Evolutionary conservation across 1,140 invertebrate genomes (phyloP).

Genomic region (Laupala kohalensis): DNA sequence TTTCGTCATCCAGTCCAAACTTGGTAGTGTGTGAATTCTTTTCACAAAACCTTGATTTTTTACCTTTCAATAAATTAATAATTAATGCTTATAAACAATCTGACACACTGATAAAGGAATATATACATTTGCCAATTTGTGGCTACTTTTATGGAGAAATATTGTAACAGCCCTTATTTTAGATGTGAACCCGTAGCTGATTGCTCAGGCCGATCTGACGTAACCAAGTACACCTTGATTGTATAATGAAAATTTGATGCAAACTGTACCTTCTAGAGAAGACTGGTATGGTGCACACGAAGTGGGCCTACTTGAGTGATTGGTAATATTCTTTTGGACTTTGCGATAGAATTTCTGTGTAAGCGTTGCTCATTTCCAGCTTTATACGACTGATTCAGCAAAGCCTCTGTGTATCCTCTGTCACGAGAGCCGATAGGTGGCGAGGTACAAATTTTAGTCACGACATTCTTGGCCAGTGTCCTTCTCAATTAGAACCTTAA

Average conservation of each 20-base stretch:
- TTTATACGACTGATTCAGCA: conserved; percentile 5
- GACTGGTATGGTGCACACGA: conserved; percentile 13
- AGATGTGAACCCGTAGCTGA: conserved; percentile 7
- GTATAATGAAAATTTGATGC: conserved; percentile 1
- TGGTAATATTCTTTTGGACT: conserved; percentile 1
- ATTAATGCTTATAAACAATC: not conserved
- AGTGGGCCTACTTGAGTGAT: conserved; percentile 6
- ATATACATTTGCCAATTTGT: not conserved
- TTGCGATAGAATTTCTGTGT: not conserved
- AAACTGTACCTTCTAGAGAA: conserved; percentile 9
- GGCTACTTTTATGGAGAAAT: conserved; percentile 2
- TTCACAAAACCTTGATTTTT: not conserved
- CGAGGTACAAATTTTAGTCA: not conserved
- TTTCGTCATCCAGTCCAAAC: conserved; percentile 4
- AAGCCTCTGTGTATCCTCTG: not conserved
- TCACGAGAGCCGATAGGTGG: not conserved
- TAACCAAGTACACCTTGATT: not conserved
- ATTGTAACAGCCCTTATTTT: conserved; percentile 5
- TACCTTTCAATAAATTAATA: not conserved
- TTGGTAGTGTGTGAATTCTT: not conserved
- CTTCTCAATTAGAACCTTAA: conserved; percentile 3
- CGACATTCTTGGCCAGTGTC: not conserved
- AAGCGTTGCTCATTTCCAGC: conserved; percentile 10
- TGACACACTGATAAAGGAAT: not conserved
- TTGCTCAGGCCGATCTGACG: conserved; percentile 1